Conservation (phyloP, 1,140 invertebrate genomes). For the Orchesella cincta region DNA sequence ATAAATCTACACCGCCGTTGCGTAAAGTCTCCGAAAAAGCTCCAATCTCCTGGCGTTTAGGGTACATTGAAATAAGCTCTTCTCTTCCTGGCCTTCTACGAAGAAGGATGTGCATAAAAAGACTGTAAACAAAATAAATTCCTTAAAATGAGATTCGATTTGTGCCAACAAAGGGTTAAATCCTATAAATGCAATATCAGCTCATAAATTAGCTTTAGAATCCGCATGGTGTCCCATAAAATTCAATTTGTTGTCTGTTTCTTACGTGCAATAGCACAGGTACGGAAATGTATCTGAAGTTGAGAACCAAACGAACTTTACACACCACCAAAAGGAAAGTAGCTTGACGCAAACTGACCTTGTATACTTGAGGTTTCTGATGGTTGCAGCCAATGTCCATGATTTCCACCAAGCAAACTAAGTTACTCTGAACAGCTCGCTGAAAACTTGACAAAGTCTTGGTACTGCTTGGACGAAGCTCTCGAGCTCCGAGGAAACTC, state of each 20-base stretch:
- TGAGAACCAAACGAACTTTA: conserved; percentile 62
- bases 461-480: conserved; percentile 55
- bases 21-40: conserved; percentile 58
- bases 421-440: conserved; percentile 57
- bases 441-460: conserved; percentile 58
- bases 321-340: conserved; percentile 61
- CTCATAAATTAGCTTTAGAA: conserved; percentile 40
- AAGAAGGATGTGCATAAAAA: conserved; percentile 66
- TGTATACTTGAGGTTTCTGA: conserved; percentile 57
- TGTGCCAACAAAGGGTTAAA: background rate
- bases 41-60: conserved; percentile 52
- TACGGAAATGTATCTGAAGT: conserved; percentile 60
- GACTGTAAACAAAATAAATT: conserved; percentile 53
- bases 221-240: conserved; percentile 44
- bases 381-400: conserved; percentile 62
- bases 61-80: conserved; percentile 57
- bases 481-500: background rate
- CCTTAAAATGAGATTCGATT: background rate
- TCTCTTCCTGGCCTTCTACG: conserved; percentile 56
- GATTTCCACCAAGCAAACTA: conserved; percentile 64
- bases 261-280: conserved; percentile 52
- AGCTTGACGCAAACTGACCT: conserved; percentile 62
- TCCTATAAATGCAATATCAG: too few relatives aligned
- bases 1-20: conserved; percentile 57
- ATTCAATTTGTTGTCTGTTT: conserved; percentile 57